phyloP scores from a whole-genome alignment of 2,888 invertebrate genomes.

The Drosophila nr. medialis region DNA sequence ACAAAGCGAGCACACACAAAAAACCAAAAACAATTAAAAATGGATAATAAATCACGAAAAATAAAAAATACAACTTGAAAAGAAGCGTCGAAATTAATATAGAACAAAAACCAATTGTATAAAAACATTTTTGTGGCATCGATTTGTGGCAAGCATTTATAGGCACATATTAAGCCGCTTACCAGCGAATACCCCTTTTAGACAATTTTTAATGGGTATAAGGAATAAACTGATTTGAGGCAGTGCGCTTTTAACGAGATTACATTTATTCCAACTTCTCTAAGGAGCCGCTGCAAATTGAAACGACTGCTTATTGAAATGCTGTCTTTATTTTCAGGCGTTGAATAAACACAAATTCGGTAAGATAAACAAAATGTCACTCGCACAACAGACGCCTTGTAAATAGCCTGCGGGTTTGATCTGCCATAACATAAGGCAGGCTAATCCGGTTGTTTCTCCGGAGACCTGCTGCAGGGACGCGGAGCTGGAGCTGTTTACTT shows the following conservation, averaged over 20 bases:
- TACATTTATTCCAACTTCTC: neutral
- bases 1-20: conserved; percentile 20
- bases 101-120: conserved; percentile 40
- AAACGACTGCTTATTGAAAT: conserved; percentile 7
- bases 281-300: neutral
- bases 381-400: conserved; percentile 12
- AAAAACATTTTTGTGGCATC: conserved; percentile 5
- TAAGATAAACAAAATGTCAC: conserved; percentile 52
- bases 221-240: neutral
- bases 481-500: conserved; percentile 46
- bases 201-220: neutral
- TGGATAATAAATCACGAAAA: conserved; percentile 59
- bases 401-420: conserved; percentile 24
- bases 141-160: neutral
- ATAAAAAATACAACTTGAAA: conserved; percentile 41
- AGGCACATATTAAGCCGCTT: neutral
- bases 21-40: conserved; percentile 52
- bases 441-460: conserved; percentile 30
- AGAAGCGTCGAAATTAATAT: conserved; percentile 44
- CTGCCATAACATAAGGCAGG: conserved; percentile 23
- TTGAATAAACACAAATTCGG: conserved; percentile 47
- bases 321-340: conserved; percentile 32
- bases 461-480: conserved; percentile 27
- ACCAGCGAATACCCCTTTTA: neutral
- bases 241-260: neutral